These are phyloP conservation scores for Centruroides sculpturatus DNA, from an alignment of 1,140 invertebrate genomes.

Conservation along the genomic window DNA sequence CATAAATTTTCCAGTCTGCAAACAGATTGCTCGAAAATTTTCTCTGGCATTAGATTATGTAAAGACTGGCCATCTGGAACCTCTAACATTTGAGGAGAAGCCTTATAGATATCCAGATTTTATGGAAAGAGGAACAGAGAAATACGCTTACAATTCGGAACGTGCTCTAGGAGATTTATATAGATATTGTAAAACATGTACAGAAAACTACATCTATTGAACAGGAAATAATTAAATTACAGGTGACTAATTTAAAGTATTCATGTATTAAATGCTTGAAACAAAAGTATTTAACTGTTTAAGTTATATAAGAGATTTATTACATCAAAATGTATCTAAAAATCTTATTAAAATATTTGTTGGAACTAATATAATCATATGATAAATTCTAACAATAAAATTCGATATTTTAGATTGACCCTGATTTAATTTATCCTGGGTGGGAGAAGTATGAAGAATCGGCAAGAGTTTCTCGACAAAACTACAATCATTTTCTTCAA, in stretches of 20 bases:
- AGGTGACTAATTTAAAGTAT: no score
- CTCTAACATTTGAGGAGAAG: conserved; percentile 16
- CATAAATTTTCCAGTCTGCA: conserved; percentile 20
- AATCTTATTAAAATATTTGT: no score
- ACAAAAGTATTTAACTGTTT: no score
- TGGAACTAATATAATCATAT: no score
- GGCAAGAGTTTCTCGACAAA: no score
- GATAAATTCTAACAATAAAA: no score
- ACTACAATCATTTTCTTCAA: no score
- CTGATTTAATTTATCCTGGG: conserved; percentile 12
- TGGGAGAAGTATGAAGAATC: conserved; percentile 12
- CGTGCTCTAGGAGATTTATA: conserved; percentile 23
- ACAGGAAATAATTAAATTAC: no score
- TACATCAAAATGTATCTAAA: no score
- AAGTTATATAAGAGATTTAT: no score
- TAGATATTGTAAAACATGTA: neutral
- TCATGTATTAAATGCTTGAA: no score
- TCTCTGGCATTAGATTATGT: conserved; percentile 22
- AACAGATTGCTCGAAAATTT: conserved; percentile 21
- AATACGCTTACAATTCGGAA: conserved; percentile 19
- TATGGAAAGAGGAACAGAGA: conserved; percentile 19
- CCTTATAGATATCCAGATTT: conserved; percentile 22
- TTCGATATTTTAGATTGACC: conserved; percentile 1
- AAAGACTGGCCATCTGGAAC: conserved; percentile 18
- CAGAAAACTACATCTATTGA: no score